Percentiles rank a stretch among this genome's conserved stretches.
phyloP scores from a whole-genome alignment of 92 coral and sea anemone species.

The Bergia sp. region DNA sequence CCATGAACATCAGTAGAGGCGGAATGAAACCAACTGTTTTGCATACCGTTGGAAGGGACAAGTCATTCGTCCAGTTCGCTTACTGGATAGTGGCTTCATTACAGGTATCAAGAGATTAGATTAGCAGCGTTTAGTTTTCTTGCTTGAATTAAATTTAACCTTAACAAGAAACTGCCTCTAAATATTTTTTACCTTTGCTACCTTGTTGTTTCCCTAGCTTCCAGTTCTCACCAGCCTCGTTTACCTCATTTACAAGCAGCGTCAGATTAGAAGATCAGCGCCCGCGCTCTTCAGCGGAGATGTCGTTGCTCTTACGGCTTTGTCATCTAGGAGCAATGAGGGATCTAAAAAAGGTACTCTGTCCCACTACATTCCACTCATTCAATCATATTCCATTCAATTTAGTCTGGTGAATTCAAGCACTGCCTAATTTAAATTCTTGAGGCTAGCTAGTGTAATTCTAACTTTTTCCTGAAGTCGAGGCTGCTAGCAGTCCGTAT shows the following conservation, averaged over 20 bases:
- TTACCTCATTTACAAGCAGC: slow-evolving; percentile 79
- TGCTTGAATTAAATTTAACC: too few species aligned
- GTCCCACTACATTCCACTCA: not conserved
- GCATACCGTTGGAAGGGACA: slow-evolving; percentile 14
- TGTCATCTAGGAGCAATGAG: slow-evolving; percentile 66
- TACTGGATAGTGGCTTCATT: slow-evolving; percentile 93
- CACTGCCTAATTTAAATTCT: too few species aligned
- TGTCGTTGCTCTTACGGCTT: slow-evolving; percentile 79
- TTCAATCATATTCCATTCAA: not conserved
- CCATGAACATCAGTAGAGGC: slow-evolving; percentile 49
- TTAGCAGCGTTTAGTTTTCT: not conserved
- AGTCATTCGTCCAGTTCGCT: slow-evolving; percentile 90
- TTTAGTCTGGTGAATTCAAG: not conserved
- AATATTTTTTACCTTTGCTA: not conserved
- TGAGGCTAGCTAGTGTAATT: too few species aligned
- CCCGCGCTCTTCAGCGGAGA: slow-evolving; percentile 82
- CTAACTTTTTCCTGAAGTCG: too few species aligned
- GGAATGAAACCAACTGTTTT: slow-evolving; percentile 35
- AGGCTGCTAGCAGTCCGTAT: too few species aligned
- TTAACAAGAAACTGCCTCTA: too few species aligned
- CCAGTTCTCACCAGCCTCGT: slow-evolving; percentile 80
- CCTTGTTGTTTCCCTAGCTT: slow-evolving; percentile 45
- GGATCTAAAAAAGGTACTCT: slow-evolving; percentile 71
- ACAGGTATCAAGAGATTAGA: slow-evolving; percentile 61
- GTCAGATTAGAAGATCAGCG: slow-evolving; percentile 74